Evolutionary conservation across 2,113 vertebrate species (phyloP), one percentile per base, ranked within the genome.

Genomic region (Thymallus thymallus): DNA sequence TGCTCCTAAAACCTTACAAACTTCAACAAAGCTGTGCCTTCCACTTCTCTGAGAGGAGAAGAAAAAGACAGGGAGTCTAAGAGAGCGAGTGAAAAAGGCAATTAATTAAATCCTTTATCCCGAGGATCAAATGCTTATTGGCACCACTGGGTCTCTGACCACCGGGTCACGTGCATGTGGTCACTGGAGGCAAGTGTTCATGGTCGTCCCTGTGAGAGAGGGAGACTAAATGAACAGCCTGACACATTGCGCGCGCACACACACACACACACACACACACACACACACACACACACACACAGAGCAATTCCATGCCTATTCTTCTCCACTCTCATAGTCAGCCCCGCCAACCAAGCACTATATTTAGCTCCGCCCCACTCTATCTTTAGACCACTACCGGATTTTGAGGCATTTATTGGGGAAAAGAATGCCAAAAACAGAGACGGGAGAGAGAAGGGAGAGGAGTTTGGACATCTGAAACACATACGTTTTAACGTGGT

Each of bases 321-420:
- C 93, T 96, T 96, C 35, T 41, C 35, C 93, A 94, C 95, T 95
- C 95, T 96, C 94, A 92, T 95, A 93, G 94, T 94, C 94, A 95
- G 90, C 92, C 89, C 93, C 87, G 88, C 91, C 88, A 90, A 91
- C 93, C 88, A 93, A 86, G 82, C 46, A 87, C 94, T 98, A 98
- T 96, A 96, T 98, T 97, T 98, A 98, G 96, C 88, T 71, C 92
- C 86, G 89, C 92, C 87, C 88, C 84, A 90, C 92, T 92, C 95
- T 99, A 99, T 98, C 96, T 98, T 97, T 98, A 98, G 96, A 89
- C 90, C 92, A 90, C 93, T 93, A 94, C 90, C 92, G 94, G 92
- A 95, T 97, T 91, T 96, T 93, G 88, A 95, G 91, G 92, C 93
- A 94, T 95, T 51, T 51, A 95, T 96, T 95, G 95, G 92, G 90